Conservation (phyloP, 2,797 vertebrate species). For the Synaphobranchus kaupii region DNA sequence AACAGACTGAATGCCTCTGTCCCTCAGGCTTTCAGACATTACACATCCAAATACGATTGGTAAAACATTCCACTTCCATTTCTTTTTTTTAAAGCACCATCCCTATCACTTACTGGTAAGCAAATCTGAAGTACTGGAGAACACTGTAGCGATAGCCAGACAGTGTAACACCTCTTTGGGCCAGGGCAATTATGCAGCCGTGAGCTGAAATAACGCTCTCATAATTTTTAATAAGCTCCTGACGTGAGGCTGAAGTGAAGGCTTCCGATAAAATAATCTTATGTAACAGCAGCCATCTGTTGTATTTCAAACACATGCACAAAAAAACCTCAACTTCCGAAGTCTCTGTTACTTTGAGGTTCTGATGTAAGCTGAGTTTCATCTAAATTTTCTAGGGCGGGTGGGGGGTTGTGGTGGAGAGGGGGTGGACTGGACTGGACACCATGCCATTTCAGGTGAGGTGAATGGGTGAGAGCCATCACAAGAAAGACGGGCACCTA, state of each 20-base stretch:
- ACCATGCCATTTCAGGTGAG: not conserved
- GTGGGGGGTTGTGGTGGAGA: not conserved
- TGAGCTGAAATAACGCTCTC: not conserved
- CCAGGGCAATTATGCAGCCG: not conserved
- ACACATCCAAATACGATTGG: not conserved
- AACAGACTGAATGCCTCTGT: not conserved
- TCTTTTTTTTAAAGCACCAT: not conserved
- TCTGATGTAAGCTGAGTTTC: not conserved
- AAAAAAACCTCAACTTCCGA: not conserved
- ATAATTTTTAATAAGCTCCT: not conserved
- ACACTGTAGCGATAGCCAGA: not conserved
- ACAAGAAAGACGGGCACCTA: not conserved
- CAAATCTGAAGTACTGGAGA: not conserved
- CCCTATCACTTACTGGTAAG: not conserved
- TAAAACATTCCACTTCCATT: not conserved
- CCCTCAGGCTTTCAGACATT: not conserved
- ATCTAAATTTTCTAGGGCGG: not conserved
- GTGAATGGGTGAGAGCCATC: slow-evolving; percentile 12
- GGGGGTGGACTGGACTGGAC: not conserved
- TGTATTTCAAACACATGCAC: not conserved
- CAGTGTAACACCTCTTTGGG: not conserved
- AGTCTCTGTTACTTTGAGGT: not conserved
- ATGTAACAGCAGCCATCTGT: not conserved
- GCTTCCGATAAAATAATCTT: not conserved
- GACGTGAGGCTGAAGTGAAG: not conserved